phyloP scores from a whole-genome alignment of 2,113 vertebrate genomes.

The Rana temporaria region DNA sequence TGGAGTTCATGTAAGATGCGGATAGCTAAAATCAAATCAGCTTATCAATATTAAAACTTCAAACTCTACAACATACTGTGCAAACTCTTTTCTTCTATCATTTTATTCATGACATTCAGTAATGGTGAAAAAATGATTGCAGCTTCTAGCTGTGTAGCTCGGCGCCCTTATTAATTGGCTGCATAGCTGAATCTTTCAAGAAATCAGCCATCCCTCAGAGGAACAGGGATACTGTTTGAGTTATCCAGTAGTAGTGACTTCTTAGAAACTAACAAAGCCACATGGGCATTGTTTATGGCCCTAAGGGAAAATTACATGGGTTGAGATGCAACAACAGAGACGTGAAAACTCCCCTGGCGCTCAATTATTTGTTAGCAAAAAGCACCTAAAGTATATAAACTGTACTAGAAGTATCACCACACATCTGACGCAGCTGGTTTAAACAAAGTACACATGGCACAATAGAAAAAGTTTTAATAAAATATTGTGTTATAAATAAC shows the following conservation, averaged over 20 bases:
- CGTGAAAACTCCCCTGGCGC: background rate
- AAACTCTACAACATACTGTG: no score
- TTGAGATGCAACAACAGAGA: background rate
- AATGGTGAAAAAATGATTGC: no score
- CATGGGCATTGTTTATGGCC: background rate
- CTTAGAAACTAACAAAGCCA: slow-evolving; percentile 4
- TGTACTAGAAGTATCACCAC: background rate
- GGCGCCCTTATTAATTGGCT: background rate
- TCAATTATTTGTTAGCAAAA: background rate
- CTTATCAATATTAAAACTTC: no score
- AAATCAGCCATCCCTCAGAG: background rate
- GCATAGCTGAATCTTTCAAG: background rate
- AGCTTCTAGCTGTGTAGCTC: no score
- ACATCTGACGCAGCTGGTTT: background rate
- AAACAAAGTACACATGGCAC: background rate
- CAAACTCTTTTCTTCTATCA: no score
- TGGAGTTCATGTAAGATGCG: no score
- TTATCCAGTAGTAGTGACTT: background rate
- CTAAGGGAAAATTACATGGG: background rate
- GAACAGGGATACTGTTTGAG: background rate
- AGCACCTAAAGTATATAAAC: background rate
- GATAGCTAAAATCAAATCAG: no score
- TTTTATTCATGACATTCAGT: no score
- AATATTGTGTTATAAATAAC: no score
- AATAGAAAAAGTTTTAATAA: background rate